Percentiles rank a stretch among this genome's conserved stretches.
These are phyloP conservation scores for Pararge aegeria DNA, from an alignment of 1,140 invertebrate genomes.

Conservation along the genomic window DNA sequence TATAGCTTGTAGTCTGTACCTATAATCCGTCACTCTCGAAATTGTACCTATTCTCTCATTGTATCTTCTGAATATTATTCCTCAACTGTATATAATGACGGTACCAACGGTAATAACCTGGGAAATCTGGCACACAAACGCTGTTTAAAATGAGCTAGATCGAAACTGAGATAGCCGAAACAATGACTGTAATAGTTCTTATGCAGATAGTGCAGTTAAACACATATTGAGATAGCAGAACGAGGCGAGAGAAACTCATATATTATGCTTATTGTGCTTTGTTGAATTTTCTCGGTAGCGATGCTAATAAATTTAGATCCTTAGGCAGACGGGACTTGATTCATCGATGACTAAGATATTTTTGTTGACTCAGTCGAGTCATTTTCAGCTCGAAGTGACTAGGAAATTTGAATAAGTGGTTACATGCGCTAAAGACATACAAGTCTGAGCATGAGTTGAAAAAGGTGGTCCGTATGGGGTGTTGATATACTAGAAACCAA, in stretches of 20 bases:
- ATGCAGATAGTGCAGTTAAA: constrained; percentile 58
- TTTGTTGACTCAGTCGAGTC: constrained; percentile 38
- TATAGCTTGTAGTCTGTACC: constrained; percentile 3
- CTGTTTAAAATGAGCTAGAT: constrained; percentile 63
- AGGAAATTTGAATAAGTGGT: constrained; percentile 6
- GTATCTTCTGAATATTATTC: constrained; percentile 54
- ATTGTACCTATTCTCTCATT: constrained; percentile 56
- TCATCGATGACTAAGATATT: constrained; percentile 63
- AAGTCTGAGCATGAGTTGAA: background rate
- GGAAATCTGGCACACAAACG: constrained; percentile 61
- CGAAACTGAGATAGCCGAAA: constrained; percentile 63
- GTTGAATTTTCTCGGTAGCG: constrained; percentile 43
- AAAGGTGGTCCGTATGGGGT: no score
- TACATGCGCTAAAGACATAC: background rate
- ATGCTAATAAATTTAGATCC: constrained; percentile 40
- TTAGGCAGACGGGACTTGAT: constrained; percentile 45
- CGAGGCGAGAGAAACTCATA: constrained; percentile 36
- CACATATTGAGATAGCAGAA: constrained; percentile 44
- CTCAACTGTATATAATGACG: constrained; percentile 72
- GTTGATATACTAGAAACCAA: no score
- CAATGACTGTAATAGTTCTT: constrained; percentile 57
- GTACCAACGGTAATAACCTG: constrained; percentile 65
- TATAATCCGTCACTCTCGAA: constrained; percentile 46
- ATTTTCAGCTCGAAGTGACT: constrained; percentile 37
- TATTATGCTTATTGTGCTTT: constrained; percentile 29